Percentiles rank a stretch among this genome's conserved stretches.
Evolutionary conservation across 2,888 invertebrate species (phyloP).

Genomic region (Nycteola revayana): DNA sequence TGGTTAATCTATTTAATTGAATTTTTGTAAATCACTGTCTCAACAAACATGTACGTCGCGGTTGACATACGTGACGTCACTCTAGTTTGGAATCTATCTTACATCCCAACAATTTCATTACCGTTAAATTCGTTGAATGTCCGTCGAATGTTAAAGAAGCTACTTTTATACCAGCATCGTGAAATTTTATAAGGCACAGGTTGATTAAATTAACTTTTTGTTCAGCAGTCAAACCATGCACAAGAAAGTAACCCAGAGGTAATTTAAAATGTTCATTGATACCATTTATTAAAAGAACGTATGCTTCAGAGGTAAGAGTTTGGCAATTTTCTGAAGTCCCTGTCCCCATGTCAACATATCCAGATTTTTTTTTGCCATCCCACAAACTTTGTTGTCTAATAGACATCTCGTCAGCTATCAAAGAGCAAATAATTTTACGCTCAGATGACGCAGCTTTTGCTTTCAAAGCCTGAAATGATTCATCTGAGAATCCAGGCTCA

Average conservation of each 20-base stretch:
- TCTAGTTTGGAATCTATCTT: no score
- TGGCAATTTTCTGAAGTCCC: no score
- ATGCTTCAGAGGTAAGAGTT: no score
- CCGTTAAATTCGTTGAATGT: slow-evolving; percentile 12
- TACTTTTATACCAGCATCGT: slow-evolving; percentile 16
- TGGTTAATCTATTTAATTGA: no score
- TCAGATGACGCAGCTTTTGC: background rate
- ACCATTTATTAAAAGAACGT: no score
- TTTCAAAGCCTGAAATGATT: slow-evolving; percentile 1
- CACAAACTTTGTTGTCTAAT: background rate
- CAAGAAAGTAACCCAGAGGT: slow-evolving; percentile 14
- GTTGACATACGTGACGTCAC: no score
- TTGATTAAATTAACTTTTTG: slow-evolving; percentile 9
- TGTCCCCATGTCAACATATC: slow-evolving; percentile 2
- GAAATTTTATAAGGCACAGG: slow-evolving; percentile 17
- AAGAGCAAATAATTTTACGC: background rate
- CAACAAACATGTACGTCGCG: no score
- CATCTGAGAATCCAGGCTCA: slow-evolving; percentile 1
- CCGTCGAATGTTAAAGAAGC: slow-evolving; percentile 22
- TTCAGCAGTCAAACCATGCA: slow-evolving; percentile 17
- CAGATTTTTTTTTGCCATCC: background rate
- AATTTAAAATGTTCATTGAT: no score
- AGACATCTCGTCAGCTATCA: slow-evolving; percentile 1
- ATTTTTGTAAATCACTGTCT: no score
- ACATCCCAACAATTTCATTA: slow-evolving; percentile 13